Percentiles rank a stretch among this genome's conserved stretches.
These are phyloP conservation scores for Ganaspis brasiliensis DNA, from an alignment of 2,888 invertebrate species.

Conservation along the genomic window DNA sequence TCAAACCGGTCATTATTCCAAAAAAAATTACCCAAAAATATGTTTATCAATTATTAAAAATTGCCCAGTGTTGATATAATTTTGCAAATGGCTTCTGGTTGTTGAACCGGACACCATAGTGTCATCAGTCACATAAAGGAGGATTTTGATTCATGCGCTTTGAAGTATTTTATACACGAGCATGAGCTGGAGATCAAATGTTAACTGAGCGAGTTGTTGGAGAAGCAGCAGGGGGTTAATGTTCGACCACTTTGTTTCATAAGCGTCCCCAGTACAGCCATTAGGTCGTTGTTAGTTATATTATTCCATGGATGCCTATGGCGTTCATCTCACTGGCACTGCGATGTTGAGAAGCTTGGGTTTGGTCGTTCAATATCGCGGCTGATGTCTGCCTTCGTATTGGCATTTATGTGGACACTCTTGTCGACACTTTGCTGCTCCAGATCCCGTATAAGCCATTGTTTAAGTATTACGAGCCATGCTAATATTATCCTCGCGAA, in stretches of 20 bases:
- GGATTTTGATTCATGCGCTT: slow-evolving; percentile 36
- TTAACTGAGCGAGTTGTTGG: slow-evolving; percentile 31
- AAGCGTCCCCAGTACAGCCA: slow-evolving; percentile 47
- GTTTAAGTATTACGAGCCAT: slow-evolving; percentile 36
- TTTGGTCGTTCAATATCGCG: slow-evolving; percentile 39
- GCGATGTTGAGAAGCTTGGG: slow-evolving; percentile 6
- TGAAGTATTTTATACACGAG: slow-evolving; percentile 52
- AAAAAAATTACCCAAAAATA: no score
- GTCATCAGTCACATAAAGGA: background rate
- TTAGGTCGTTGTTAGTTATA: slow-evolving; percentile 48
- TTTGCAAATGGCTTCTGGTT: background rate
- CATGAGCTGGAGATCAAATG: slow-evolving; percentile 42
- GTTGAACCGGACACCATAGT: background rate
- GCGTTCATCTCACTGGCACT: slow-evolving; percentile 22
- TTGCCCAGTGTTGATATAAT: background rate
- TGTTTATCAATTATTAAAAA: no score
- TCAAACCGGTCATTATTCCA: no score
- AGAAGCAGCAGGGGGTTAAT: slow-evolving; percentile 43
- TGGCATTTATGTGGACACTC: slow-evolving; percentile 9
- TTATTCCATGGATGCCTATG: slow-evolving; percentile 38
- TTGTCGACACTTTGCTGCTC: slow-evolving; percentile 27
- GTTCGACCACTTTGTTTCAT: slow-evolving; percentile 49
- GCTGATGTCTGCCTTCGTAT: slow-evolving; percentile 42
- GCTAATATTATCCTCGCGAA: slow-evolving; percentile 38
- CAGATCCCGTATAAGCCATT: slow-evolving; percentile 46